These are phyloP conservation scores for Phoenicopterus ruber DNA, from an alignment of 2,113 vertebrate species.

Conservation along the genomic window DNA sequence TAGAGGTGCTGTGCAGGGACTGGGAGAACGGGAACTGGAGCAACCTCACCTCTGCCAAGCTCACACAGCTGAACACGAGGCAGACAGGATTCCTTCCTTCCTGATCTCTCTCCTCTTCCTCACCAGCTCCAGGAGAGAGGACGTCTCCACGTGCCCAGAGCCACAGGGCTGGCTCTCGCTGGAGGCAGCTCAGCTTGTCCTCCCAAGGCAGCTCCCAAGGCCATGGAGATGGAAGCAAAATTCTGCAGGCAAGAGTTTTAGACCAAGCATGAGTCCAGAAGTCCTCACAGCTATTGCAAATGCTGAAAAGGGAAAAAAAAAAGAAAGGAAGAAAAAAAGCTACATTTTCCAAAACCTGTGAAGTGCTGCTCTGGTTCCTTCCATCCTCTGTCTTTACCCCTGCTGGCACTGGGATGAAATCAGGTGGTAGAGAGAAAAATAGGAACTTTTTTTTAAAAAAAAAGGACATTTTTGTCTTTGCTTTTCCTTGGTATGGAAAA, in stretches of 20 bases:
- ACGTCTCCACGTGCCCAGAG: not conserved
- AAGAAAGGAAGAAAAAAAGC: not conserved
- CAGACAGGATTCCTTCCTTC: not conserved
- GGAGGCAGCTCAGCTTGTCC: not conserved
- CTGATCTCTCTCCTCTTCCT: not conserved
- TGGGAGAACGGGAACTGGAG: not conserved
- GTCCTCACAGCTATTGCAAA: not conserved
- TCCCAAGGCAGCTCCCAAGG: not conserved
- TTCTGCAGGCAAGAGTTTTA: not conserved
- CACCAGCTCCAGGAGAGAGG: not conserved
- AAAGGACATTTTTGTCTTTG: not conserved
- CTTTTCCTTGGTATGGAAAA: not conserved
- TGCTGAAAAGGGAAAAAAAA: not conserved
- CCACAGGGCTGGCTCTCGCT: not conserved
- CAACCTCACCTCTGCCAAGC: not conserved
- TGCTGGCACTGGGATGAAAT: not conserved
- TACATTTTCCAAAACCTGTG: not conserved
- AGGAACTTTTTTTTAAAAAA: not conserved
- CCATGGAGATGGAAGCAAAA: not conserved
- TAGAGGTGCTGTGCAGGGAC: not conserved
- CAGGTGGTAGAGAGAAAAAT: not conserved
- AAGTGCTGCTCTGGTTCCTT: not conserved
- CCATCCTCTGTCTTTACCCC: not conserved
- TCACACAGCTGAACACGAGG: not conserved
- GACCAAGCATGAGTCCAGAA: not conserved